Evolutionary conservation across 2,888 invertebrate genomes (phyloP), one percentile per base, ranked within the genome.

Genomic region (Torymus tubicola): DNA sequence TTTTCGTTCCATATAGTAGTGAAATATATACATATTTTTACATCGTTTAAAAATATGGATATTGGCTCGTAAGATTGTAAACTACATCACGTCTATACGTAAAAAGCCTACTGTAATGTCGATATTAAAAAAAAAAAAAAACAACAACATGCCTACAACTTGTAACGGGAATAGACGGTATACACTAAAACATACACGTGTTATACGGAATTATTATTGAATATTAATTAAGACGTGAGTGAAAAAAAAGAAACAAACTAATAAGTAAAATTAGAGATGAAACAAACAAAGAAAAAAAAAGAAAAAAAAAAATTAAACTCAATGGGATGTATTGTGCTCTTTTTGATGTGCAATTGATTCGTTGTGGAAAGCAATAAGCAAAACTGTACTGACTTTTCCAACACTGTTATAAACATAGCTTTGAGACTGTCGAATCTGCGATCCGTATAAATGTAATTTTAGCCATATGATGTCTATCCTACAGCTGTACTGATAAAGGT

Each of bases 361-460:
- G 58, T 70, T 70, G 42, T 50, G 42, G 18, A 58, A 50, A 70
- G 70, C 70, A 70, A 70, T 70, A 60, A 70, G 16, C 16, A 70
- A 42, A 42, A 70, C 58, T 57, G 69, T 57, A 58, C 58, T 70
- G 69, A 42, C 70, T 70, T 70, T 70, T 60, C 70, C 53, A 60
- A 50, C 13, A 70, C 67, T 70, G 70, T 58, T 67, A 57, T 63
- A 13, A 18, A 42, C 58, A 57, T 57, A 69, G 69, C 69, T 70
- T 60, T 42, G 63, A 70, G 70, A 70, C 60, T 70, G 70, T 58
- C 12, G 42, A 70, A 16, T 70, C 57, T 60, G 70, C 58, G 31
- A 57, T 70, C 42, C 18, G 24, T 70, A 58, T 70, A n/a, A 70
- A 70, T 70, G 58, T 70, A 70, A 70, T 24, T 57, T 70, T 70